Base-by-base conservation (phyloP, 2,888 invertebrate genomes). In the Apamea sordens region DNA sequence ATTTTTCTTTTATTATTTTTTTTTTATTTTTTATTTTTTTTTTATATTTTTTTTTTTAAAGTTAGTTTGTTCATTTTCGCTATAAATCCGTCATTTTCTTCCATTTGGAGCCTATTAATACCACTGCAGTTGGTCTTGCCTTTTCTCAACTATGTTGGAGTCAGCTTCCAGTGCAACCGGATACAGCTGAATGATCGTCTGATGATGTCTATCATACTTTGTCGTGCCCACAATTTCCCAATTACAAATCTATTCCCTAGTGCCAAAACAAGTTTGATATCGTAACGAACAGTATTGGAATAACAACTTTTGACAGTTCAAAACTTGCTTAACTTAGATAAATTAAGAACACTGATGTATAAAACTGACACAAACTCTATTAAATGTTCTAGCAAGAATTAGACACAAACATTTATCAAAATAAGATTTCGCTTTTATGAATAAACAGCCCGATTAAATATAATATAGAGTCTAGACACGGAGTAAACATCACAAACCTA, bases 401-500 rank as follows among this genome's bases (percentile, higher is more conserved):
- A 28, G 15, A n/a, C 32, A 13, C 11, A 70, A 47, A 64, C 5
- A 56, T 59, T 28, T 59, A 73, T 21, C 41, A 61, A 63, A 73
- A 73, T 77, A 50, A 61, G 44, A 82, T 56, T 36, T 36, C 15
- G 64, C 24, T 80, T 53, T 72, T 65, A 56, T 63, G 53, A 65
- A 70, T 50, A 47, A n/a, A 67, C 53, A 36, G 11, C 21, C 44
- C 64, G 15, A 77, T 65, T 64, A 28, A 67, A 77, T 86, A 72
- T 64, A 61, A 72, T 72, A 68, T 15, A 63, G 61, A 68, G 83
- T 86, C 86, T 86, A 84, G 86, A 78, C 86, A 75, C 24, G 65
- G 21, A 73, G 69, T 73, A 79, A 78, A 83, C 63, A 86, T 68
- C 36, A 53, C 41, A 28, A 28, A 63, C 56, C 36, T 47, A 50